phyloP scores from a whole-genome alignment of 2,113 vertebrate genomes.

The Podarcis raffonei region DNA sequence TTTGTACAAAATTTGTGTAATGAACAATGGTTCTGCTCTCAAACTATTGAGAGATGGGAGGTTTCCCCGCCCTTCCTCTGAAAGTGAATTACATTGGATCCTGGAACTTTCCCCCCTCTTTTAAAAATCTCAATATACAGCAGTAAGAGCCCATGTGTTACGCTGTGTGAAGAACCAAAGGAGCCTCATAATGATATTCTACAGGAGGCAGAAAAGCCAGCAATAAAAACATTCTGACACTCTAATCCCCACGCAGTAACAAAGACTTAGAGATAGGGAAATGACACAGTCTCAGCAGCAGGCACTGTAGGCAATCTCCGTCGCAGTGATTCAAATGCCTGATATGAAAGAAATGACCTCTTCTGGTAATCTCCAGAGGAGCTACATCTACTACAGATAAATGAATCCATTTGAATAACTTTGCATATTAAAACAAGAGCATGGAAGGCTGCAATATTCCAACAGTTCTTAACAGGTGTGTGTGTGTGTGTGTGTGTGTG shows the following conservation, averaged over 20 bases:
- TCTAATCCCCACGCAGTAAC: not conserved
- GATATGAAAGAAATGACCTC: conserved; percentile 42
- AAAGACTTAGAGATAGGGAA: conserved; percentile 39
- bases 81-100: not conserved
- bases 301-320: not conserved
- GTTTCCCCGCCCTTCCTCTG: not conserved
- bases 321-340: conserved; percentile 43
- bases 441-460: not conserved
- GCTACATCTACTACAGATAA: conserved; percentile 22
- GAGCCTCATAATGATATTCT: conserved; percentile 26
- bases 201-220: not conserved
- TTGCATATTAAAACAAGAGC: conserved; percentile 26
- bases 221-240: not conserved
- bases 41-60: not conserved
- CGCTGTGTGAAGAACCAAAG: not conserved
- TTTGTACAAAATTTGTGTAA: conserved; percentile 29
- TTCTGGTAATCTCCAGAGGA: conserved; percentile 24
- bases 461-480: not conserved
- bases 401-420: conserved; percentile 38
- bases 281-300: conserved; percentile 3
- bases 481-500: too few species aligned
- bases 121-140: not conserved
- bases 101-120: not conserved
- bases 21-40: conserved; percentile 20
- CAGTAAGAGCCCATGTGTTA: not conserved